Evolutionary conservation across 2,113 vertebrate species (phyloP), one percentile per base, ranked within the genome.

Genomic region (Herpailurus yagouaroundi): DNA sequence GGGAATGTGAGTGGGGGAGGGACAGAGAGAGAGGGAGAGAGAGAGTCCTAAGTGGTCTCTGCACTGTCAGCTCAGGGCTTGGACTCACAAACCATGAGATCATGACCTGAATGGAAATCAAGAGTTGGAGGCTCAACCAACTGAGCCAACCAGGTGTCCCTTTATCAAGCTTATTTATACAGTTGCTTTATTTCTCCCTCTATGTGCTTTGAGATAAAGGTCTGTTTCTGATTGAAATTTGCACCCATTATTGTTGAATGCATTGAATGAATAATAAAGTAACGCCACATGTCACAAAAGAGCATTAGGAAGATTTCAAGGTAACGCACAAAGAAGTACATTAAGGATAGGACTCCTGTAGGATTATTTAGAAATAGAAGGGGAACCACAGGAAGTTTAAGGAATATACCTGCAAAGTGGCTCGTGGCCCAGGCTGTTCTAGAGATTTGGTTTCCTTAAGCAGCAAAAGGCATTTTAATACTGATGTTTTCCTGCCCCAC

Each of bases 401-500:
- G 33, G 31, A 73, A 69, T 73, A 29, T 4, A 73, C 29, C 60
- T 91, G 45, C 31, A 88, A 36, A 94, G 68, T 73, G 19, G 15
- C 69, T 60, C 5, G 9, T 73, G 16, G 31, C 38, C 38, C 36
- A 82, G 36, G 23, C 29, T 82, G 1, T 29, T 79, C 68, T 79
- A 69, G 23, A 82, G 12, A 79, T 92, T 45, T 79, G 36, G 25
- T 91, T 89, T 97, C 55, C 38, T 88, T 88, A 88, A 97, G 55
- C 48, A 87, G 63, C 68, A 95, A 94, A 92, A 83, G 11, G 10
- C 55, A 60, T 80, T 63, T 97, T 92, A 89, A 81, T 91, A 31
- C 21, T 57, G 57, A 45, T 45, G 15, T 31, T 96, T 95, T 77
- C 52, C 66, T 87, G 71, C 14, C 23, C 38, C 55, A 71, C 12